These are phyloP conservation scores for Brevipalpus yothersi DNA, from an alignment of 1,140 invertebrate species.

Conservation along the genomic window DNA sequence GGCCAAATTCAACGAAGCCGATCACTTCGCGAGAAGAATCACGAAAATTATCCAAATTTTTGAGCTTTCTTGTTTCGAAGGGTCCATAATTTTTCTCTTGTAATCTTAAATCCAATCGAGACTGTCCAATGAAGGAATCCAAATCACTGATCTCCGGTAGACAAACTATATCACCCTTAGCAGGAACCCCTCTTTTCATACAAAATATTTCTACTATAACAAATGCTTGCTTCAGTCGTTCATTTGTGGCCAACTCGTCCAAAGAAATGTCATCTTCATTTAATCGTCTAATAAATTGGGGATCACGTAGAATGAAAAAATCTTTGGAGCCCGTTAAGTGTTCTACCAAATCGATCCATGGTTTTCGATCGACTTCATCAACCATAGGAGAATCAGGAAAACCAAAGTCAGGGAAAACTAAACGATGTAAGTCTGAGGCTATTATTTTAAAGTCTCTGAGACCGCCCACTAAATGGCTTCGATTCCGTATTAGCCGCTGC, in stretches of 20 bases:
- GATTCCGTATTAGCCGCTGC: constrained; percentile 3
- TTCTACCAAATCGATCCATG: not conserved
- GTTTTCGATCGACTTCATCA: not conserved
- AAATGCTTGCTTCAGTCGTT: not conserved
- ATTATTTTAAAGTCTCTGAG: constrained; percentile 5
- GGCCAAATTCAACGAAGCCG: constrained; percentile 8
- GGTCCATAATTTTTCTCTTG: not conserved
- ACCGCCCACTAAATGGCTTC: constrained; percentile 6
- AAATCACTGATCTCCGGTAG: not conserved
- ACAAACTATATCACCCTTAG: constrained; percentile 1
- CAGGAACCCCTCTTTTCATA: not conserved
- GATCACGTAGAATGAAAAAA: not conserved
- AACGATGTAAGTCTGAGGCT: not conserved
- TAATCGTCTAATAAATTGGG: not conserved
- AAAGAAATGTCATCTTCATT: not conserved
- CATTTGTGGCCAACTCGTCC: not conserved
- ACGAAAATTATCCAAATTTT: not conserved
- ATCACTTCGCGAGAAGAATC: not conserved
- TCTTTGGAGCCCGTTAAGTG: not conserved
- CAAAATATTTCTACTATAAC: constrained; percentile 2
- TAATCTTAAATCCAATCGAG: not conserved
- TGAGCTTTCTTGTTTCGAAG: not conserved
- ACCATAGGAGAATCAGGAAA: not conserved
- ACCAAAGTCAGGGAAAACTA: constrained; percentile 3
- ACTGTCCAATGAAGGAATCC: not conserved